Base-by-base conservation (phyloP, 2,888 invertebrate species). In the Parascotia fuliginaria region DNA sequence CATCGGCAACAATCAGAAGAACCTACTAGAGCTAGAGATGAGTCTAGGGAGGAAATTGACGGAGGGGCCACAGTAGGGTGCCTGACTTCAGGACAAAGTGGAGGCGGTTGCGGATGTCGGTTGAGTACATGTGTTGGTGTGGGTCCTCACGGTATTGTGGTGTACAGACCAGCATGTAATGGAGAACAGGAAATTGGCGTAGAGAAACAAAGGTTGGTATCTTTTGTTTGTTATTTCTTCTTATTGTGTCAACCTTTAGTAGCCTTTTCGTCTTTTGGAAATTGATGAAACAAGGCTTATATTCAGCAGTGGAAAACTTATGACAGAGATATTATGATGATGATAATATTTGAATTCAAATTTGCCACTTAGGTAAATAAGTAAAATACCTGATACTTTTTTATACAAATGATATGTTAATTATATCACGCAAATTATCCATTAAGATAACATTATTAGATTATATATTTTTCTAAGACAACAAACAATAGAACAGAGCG, bases 71-170 rank as follows among this genome's bases (percentile, higher is more conserved):
- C 90, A 0, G 92, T 92, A 1, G 87, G 93, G 0, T 86, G 91
- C 55, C 60, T 92, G 34, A 85, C 92, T 1, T 82, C 85, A 0
- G 92, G 92, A 1, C 91, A 89, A 64, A 85, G 68, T 32, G 86
- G 75, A 0, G 86, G 84, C 0, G 92, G 92, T 1, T 92, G 92
- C 50, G 92, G 92, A 0, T 92, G 92, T 65, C 70, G 89, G 45
- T 75, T 92, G 15, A 92, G 92, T 59, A 90, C 92, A 0, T 86
- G 92, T 38, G 94, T 97, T 51, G 96, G 97, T 0, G 96, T 97
- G 7, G 97, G 97, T 1, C 97, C 97, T 0, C 95, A 96, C 68
- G 97, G 97, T 47, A 94, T 97, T 59, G 95, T 95, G 53, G 94
- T 96, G 40, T 95, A 95, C 75, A 68, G 92, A 36, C 92, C 92